A percentile compares a stretch with the other conserved stretches of the same genome.
Evolutionary conservation across 1,140 invertebrate species (phyloP).

Genomic region (Pemphigus obesinymphae): DNA sequence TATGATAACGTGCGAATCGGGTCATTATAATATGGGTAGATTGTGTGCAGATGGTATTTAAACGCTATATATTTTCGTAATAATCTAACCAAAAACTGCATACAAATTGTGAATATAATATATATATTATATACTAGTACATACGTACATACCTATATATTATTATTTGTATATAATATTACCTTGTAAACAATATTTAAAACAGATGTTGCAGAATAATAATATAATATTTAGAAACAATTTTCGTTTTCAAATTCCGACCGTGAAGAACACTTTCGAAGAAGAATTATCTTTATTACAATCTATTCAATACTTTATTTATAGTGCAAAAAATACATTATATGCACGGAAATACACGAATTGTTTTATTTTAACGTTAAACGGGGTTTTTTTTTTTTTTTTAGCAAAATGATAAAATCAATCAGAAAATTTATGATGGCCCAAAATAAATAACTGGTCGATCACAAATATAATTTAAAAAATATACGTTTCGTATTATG

Average conservation of each 20-base stretch:
- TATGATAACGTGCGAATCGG: constrained; percentile 14
- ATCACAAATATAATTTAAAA: too few species aligned
- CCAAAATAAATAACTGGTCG: background rate
- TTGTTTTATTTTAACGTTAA: background rate
- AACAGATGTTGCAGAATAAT: background rate
- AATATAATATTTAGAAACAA: background rate
- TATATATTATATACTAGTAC: background rate
- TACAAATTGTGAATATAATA: background rate
- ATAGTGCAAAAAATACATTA: background rate
- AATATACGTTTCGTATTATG: too few species aligned
- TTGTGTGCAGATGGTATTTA: background rate
- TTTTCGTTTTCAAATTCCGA: background rate
- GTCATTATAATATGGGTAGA: background rate
- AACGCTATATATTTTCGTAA: constrained; percentile 13
- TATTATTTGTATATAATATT: too few species aligned
- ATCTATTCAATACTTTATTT: background rate
- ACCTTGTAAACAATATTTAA: too few species aligned
- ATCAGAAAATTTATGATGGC: background rate
- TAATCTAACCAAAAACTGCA: background rate
- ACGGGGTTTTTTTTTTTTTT: too few species aligned
- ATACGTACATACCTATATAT: background rate
- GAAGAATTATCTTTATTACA: background rate
- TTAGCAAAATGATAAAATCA: too few species aligned
- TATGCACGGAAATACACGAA: background rate
- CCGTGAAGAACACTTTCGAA: background rate